Evolutionary conservation across 2,888 invertebrate species (phyloP), one percentile per base, ranked within the genome.

Genomic region (Axea sp.): DNA sequence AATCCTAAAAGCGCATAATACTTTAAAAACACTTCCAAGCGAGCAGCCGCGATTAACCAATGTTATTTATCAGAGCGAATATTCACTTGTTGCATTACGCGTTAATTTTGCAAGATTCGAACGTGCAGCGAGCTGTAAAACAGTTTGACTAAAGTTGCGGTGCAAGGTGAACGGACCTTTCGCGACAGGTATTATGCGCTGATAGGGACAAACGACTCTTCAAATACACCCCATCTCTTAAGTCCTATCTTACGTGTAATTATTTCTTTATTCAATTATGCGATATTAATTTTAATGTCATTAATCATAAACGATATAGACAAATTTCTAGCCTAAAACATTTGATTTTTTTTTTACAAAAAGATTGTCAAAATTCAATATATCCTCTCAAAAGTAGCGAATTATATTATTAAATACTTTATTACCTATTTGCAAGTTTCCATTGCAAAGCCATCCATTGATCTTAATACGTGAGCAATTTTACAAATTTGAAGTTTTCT

Each of bases 301-400:
- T 59, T 55, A 39, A 69, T 64, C 68, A 51, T 35, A 64, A 74
- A 49, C 43, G 57, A 68, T 55, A 68, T 64, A 64, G 68, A 73
- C 73, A 68, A 73, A 60, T 74, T 43, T 53, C 68, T 73, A 73
- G 62, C 68, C 43, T 73, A 62, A 65, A 67, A 73, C 60, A 74
- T 69, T 74, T 69, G 65, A 69, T 74, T 74, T 73, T 60, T n/a
- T 62, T 65, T 69, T 60, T 69, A 73, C 73, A 73, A 74, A 74
- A 74, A 74, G 74, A 75, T 75, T 75, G 74, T 75, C 74, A 75
- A 75, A 75, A 75, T 75, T 69, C 47, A 69, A 75, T 75, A 69
- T 69, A 55, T 69, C 14, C 62, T 69, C 64, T 75, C 74, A 71
- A 75, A 75, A 75, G 74, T 69, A 69, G 69, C 69, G 74, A 60